phyloP scores from a whole-genome alignment of 2,797 vertebrate species.

The Falco naumanni region DNA sequence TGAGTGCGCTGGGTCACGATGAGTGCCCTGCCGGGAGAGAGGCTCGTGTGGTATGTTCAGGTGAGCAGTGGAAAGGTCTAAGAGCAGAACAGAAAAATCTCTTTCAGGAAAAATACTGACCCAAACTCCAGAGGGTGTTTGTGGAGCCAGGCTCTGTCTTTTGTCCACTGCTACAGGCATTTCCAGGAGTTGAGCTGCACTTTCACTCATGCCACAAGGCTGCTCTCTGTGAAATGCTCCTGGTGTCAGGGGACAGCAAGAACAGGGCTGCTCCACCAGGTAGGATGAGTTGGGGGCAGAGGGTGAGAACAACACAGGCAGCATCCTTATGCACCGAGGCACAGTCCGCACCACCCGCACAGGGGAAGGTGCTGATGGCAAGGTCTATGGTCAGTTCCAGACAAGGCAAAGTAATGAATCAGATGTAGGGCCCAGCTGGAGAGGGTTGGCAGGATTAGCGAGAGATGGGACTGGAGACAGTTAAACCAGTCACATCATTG shows the following conservation, averaged over 20 bases:
- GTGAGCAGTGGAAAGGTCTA: background rate
- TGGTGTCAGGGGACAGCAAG: background rate
- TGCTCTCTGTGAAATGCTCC: background rate
- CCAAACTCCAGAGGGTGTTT: background rate
- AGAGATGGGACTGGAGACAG: background rate
- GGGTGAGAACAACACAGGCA: background rate
- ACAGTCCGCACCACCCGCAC: background rate
- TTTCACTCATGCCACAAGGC: background rate
- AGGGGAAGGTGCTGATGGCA: background rate
- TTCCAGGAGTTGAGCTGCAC: background rate
- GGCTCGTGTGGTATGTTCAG: constrained; percentile 56
- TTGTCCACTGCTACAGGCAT: background rate
- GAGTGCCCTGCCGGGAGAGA: constrained; percentile 48
- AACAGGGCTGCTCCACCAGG: background rate
- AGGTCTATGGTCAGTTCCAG: background rate
- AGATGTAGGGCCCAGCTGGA: background rate
- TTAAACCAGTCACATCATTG: background rate
- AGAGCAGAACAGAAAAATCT: background rate
- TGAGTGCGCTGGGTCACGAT: background rate
- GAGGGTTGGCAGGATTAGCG: background rate
- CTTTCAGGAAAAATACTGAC: background rate
- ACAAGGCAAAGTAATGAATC: background rate
- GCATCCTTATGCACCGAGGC: background rate
- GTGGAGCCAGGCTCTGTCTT: background rate
- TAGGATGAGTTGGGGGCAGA: background rate